Percentiles rank a stretch among this genome's conserved stretches.
phyloP scores from a whole-genome alignment of 2,888 invertebrate genomes.

The Sylvicola cinctus region DNA sequence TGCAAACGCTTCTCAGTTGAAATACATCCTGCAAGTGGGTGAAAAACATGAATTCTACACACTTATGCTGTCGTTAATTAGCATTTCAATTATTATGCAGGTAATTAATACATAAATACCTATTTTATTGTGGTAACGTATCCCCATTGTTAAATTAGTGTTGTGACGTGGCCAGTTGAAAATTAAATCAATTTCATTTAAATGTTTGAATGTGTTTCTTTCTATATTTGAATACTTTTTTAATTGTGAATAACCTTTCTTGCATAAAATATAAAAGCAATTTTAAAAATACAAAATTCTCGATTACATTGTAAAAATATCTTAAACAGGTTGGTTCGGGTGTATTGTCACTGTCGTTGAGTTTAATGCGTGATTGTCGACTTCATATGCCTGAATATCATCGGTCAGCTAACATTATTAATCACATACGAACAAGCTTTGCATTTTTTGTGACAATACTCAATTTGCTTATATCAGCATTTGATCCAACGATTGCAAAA shows the following conservation, averaged over 20 bases:
- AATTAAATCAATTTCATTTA: too few species aligned
- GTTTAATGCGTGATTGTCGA: conserved; percentile 55
- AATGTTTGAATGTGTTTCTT: too few species aligned
- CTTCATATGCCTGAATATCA: conserved; percentile 50
- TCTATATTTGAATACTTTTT: too few species aligned
- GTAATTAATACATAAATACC: conserved; percentile 33
- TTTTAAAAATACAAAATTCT: too few species aligned
- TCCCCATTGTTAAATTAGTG: not conserved
- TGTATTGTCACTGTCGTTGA: conserved; percentile 46
- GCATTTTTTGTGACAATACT: conserved; percentile 53
- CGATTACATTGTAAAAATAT: too few species aligned
- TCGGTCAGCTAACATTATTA: conserved; percentile 44
- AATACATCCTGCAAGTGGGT: conserved; percentile 69
- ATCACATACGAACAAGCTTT: conserved; percentile 45
- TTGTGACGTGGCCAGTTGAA: too few species aligned
- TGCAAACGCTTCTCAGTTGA: conserved; percentile 73
- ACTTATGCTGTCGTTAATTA: conserved; percentile 57
- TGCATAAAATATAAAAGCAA: too few species aligned
- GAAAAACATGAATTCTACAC: conserved; percentile 72
- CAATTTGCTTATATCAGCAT: conserved; percentile 56
- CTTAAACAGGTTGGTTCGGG: conserved; percentile 47
- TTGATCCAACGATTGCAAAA: conserved; percentile 47
- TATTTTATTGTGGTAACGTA: not conserved
- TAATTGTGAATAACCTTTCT: too few species aligned
- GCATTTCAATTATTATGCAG: conserved; percentile 67